Evolutionary conservation across 2,113 vertebrate genomes (phyloP).

Genomic region (Castor canadensis): DNA sequence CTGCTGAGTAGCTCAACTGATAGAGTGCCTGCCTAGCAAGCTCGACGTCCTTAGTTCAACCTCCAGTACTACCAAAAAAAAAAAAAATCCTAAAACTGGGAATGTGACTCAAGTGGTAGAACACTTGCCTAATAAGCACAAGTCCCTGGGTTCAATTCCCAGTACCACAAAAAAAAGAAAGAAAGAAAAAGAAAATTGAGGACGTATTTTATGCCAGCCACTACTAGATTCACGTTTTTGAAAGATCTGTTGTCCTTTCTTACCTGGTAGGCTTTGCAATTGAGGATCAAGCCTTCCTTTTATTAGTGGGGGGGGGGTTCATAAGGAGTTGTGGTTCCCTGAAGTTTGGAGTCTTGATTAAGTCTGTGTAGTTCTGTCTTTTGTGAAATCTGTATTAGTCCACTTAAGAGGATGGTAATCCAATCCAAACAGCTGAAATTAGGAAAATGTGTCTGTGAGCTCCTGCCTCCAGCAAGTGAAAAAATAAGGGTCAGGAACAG

Average conservation of each 20-base stretch:
- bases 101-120: no score
- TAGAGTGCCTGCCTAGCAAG: no score
- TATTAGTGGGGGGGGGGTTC: background rate
- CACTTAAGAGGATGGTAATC: background rate
- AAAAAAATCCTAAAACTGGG: no score
- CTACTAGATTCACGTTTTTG: background rate
- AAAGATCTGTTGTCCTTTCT: background rate
- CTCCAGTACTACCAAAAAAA: no score
- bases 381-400: background rate
- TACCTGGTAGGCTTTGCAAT: background rate
- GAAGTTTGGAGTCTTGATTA: background rate
- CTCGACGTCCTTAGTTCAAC: no score
- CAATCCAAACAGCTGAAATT: slow-evolving; percentile 53
- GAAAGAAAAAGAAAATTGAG: no score
- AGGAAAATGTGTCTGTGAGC: slow-evolving; percentile 29
- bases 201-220: background rate
- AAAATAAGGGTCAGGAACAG: slow-evolving; percentile 23
- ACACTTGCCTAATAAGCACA: no score
- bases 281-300: background rate
- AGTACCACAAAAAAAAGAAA: no score
- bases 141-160: no score
- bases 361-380: background rate
- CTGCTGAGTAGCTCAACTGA: no score
- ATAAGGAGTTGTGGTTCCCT: background rate
- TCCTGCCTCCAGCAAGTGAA: background rate